phyloP scores from a whole-genome alignment of 1,140 invertebrate genomes.

The Anagrus nilaparvatae region DNA sequence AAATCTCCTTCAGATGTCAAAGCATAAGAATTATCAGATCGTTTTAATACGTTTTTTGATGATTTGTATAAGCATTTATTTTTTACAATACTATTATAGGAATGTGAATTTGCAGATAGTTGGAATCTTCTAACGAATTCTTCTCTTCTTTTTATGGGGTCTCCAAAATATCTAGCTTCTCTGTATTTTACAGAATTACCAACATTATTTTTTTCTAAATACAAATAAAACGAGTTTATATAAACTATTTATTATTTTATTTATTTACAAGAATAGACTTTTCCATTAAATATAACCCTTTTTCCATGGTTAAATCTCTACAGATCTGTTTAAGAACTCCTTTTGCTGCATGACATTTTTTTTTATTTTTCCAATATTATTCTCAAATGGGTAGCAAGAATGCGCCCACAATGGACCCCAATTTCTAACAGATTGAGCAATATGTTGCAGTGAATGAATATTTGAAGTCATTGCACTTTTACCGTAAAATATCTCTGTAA shows the following conservation, averaged over 20 bases:
- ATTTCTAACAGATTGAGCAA: no score
- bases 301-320: not conserved
- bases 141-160: not conserved
- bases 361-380: not conserved
- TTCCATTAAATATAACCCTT: not conserved
- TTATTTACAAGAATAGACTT: not conserved
- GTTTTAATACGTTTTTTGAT: not conserved
- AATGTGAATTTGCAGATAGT: not conserved
- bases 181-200: no score
- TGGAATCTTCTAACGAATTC: not conserved
- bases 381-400: constrained; percentile 1
- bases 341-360: not conserved
- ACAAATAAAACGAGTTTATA: no score
- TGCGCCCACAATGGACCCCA: not conserved
- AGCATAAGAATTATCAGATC: not conserved
- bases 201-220: no score
- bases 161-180: not conserved
- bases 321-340: not conserved
- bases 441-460: not conserved
- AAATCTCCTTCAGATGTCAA: no score
- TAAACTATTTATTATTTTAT: no score
- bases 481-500: not conserved
- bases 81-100: constrained; percentile 1
- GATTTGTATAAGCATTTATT: not conserved
- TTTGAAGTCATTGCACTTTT: constrained; percentile 4